Conservation (phyloP, 2,113 vertebrate genomes). For the Misgurnus anguillicaudatus region DNA sequence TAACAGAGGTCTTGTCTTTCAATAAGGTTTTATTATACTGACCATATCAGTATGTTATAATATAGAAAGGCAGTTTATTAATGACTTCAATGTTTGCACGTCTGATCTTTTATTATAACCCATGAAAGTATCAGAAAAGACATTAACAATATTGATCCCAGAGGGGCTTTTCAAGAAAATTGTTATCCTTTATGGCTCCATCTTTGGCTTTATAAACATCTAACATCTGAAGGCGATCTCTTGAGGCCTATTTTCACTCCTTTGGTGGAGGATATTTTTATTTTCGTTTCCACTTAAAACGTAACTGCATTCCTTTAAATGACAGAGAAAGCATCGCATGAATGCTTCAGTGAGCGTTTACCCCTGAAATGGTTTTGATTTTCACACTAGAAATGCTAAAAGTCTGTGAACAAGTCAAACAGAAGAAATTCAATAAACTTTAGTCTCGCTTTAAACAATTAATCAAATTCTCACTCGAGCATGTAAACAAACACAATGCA, state of each 20-base stretch:
- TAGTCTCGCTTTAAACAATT: constrained; percentile 12
- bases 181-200: not conserved
- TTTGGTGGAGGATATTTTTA: not conserved
- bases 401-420: not conserved
- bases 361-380: constrained; percentile 21
- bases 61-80: not conserved
- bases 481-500: constrained; percentile 24
- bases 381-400: not conserved
- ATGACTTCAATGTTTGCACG: not conserved
- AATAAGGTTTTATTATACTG: not conserved
- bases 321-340: not conserved
- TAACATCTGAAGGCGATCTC: not conserved
- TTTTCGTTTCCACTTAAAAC: not conserved
- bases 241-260: not conserved
- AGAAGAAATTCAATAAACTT: constrained; percentile 32
- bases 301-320: not conserved
- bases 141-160: not conserved
- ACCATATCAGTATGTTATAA: not conserved
- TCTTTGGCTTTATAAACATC: not conserved
- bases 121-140: not conserved
- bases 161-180: not conserved
- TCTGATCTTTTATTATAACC: not conserved
- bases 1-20: not conserved
- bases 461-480: constrained; percentile 21
- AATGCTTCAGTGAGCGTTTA: constrained; percentile 19